Evolutionary conservation across 2,888 invertebrate genomes (phyloP).

Genomic region (Nemoura dubitans): DNA sequence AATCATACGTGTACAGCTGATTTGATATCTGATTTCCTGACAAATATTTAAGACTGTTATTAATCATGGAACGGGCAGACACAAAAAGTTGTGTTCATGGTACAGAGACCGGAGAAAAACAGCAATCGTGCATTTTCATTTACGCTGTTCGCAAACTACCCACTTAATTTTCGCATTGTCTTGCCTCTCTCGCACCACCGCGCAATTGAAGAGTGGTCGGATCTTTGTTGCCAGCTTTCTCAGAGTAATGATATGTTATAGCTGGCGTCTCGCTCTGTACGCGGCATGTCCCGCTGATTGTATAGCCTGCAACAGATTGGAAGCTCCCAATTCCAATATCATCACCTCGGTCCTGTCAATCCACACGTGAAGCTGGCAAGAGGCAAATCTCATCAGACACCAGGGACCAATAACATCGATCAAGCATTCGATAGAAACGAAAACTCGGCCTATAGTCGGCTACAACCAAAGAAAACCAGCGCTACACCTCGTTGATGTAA

Average conservation of each 20-base stretch:
- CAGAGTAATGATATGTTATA: not conserved
- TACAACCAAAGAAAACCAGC: too few species aligned
- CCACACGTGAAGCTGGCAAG: too few species aligned
- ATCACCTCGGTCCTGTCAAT: not conserved
- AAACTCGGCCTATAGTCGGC: too few species aligned
- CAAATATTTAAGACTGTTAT: not conserved
- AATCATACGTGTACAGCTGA: slow-evolving; percentile 15
- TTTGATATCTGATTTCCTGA: slow-evolving; percentile 17
- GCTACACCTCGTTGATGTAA: too few species aligned
- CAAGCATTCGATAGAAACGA: too few species aligned
- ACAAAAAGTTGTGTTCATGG: not conserved
- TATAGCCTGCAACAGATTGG: not conserved
- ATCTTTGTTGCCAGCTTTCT: not conserved
- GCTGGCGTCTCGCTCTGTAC: not conserved
- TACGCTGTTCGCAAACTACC: not conserved
- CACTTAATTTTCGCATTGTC: slow-evolving; percentile 2
- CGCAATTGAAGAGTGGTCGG: not conserved
- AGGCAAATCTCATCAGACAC: too few species aligned
- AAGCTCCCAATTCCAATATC: not conserved
- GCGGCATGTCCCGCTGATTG: not conserved
- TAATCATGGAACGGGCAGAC: not conserved
- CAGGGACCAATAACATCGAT: too few species aligned
- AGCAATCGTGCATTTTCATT: not conserved
- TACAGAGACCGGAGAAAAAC: not conserved
- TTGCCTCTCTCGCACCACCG: not conserved